These are phyloP conservation scores for Danaus chrysippus DNA, from an alignment of 2,888 invertebrate species.

Conservation along the genomic window DNA sequence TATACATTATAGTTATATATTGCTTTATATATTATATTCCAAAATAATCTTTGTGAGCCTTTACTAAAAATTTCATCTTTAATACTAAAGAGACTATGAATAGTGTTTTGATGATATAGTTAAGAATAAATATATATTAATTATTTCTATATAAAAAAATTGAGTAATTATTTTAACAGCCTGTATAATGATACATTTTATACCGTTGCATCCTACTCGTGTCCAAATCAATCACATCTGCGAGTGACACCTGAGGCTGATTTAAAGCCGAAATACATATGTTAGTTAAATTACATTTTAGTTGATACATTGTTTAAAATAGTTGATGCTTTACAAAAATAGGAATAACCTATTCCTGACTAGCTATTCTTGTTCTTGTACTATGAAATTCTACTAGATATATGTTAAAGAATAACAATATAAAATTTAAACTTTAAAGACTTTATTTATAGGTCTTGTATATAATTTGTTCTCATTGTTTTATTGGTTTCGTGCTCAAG, in stretches of 20 bases:
- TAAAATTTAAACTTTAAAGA: slow-evolving; percentile 1
- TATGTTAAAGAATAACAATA: neutral
- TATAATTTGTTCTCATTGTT: slow-evolving; percentile 25
- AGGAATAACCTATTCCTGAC: too few relatives aligned
- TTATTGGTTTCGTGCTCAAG: slow-evolving; percentile 40
- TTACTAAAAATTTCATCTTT: too few relatives aligned
- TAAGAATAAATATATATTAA: too few relatives aligned
- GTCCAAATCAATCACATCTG: slow-evolving; percentile 64
- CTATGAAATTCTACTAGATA: too few relatives aligned
- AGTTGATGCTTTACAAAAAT: neutral
- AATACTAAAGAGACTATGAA: too few relatives aligned
- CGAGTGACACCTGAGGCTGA: slow-evolving; percentile 57
- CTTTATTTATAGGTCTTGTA: slow-evolving; percentile 23
- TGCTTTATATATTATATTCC: too few relatives aligned
- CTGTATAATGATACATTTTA: slow-evolving; percentile 46
- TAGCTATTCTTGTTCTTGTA: too few relatives aligned
- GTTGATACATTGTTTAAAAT: neutral
- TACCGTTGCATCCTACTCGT: slow-evolving; percentile 46
- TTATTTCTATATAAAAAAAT: neutral
- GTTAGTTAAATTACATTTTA: neutral
- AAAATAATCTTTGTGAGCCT: too few relatives aligned
- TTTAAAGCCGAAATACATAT: neutral
- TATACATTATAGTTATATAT: too few relatives aligned
- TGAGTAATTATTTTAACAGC: slow-evolving; percentile 31
- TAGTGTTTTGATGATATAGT: too few relatives aligned